These are phyloP conservation scores for Lordiphosa clarofinis DNA, from an alignment of 1,140 invertebrate species.

Conservation along the genomic window DNA sequence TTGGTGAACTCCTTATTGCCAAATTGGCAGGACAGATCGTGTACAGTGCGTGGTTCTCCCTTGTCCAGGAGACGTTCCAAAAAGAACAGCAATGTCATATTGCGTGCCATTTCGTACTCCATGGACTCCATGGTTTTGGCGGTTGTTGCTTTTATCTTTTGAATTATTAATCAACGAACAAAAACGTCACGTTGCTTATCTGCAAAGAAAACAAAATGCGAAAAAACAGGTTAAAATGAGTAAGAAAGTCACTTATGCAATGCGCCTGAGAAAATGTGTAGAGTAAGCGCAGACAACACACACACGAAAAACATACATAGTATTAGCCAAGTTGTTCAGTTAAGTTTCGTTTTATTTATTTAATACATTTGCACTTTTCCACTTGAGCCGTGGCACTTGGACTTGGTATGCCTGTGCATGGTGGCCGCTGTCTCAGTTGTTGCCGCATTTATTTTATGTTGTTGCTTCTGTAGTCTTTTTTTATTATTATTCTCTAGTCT, in stretches of 20 bases:
- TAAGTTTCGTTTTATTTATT: slow-evolving; percentile 56
- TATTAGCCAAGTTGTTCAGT: slow-evolving; percentile 30
- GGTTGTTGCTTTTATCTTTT: slow-evolving; percentile 27
- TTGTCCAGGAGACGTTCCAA: slow-evolving; percentile 96
- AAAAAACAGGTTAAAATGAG: slow-evolving; percentile 23
- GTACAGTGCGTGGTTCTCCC: slow-evolving; percentile 94
- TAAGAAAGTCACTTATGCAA: slow-evolving; percentile 57
- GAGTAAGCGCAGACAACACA: slow-evolving; percentile 5
- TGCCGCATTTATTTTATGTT: slow-evolving; percentile 40
- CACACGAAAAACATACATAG: slow-evolving; percentile 30
- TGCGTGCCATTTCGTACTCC: slow-evolving; percentile 95
- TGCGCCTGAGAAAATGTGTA: slow-evolving; percentile 30
- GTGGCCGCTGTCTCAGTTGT: neutral
- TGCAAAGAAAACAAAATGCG: slow-evolving; percentile 28
- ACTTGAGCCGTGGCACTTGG: slow-evolving; percentile 21
- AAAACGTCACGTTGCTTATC: slow-evolving; percentile 36
- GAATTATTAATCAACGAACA: slow-evolving; percentile 37
- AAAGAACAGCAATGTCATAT: slow-evolving; percentile 97
- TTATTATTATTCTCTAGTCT: slow-evolving; percentile 9
- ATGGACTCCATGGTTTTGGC: slow-evolving; percentile 88
- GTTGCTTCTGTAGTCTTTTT: slow-evolving; percentile 38
- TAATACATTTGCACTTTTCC: slow-evolving; percentile 68
- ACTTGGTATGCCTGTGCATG: slow-evolving; percentile 4
- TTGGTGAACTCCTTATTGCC: slow-evolving; percentile 97
- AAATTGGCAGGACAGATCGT: slow-evolving; percentile 97